These are phyloP conservation scores for Tortrix viridana DNA, from an alignment of 2,888 invertebrate genomes.

Conservation along the genomic window DNA sequence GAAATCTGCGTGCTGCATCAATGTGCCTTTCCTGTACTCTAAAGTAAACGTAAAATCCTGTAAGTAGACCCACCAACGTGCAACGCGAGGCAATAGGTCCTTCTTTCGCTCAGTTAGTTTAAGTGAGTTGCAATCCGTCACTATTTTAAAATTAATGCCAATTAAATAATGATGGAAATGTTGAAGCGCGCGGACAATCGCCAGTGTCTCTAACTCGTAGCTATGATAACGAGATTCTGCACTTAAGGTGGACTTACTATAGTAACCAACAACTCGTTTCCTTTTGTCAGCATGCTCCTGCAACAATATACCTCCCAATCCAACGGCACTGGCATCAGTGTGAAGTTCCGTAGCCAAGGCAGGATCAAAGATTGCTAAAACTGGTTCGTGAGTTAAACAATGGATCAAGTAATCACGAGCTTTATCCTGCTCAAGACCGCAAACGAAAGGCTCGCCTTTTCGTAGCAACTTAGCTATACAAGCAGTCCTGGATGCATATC, in stretches of 20 bases:
- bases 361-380: constrained; percentile 47
- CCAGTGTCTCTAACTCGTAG: not conserved
- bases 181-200: not conserved
- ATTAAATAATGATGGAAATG: not conserved
- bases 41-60: constrained; percentile 38
- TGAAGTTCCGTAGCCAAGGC: constrained; percentile 44
- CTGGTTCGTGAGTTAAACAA: constrained; percentile 41
- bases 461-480: constrained; percentile 8
- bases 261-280: constrained; percentile 18
- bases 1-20: not conserved
- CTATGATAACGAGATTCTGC: constrained; percentile 2
- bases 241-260: not conserved
- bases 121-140: constrained; percentile 49
- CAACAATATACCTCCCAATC: constrained; percentile 48
- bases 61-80: constrained; percentile 48
- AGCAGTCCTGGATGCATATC: constrained; percentile 5
- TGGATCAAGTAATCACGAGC: constrained; percentile 42
- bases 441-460: constrained; percentile 25
- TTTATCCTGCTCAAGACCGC: constrained; percentile 33
- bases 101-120: constrained; percentile 44
- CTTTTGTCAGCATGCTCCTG: constrained; percentile 42
- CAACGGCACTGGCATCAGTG: constrained; percentile 48
- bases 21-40: constrained; percentile 18
- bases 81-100: constrained; percentile 46
- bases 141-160: not conserved